Evolutionary conservation across 2,797 vertebrate species (phyloP), one percentile per base, ranked within the genome.

Genomic region (Columba guinea): DNA sequence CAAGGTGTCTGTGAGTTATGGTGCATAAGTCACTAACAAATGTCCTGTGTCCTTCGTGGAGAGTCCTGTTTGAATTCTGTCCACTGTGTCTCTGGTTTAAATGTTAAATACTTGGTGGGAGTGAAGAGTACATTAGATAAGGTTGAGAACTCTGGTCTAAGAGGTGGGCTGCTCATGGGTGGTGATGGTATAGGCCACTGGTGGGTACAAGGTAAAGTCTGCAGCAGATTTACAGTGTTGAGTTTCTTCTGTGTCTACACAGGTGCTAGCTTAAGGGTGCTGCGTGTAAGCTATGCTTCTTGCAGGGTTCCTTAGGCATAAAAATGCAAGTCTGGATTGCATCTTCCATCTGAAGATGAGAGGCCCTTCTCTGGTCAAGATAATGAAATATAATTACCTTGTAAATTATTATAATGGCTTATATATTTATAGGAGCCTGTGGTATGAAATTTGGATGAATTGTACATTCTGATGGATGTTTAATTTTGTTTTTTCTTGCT

Each of bases 341-440:
- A 28, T 95, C 90, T 95, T 90, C 78, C 34, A 15, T 92, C 62
- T 91, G 87, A 94, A 91, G 70, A 95, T 88, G 63, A 90, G 87
- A 92, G 68, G 83, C 89, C 70, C 44, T 90, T 41, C 52, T 73
- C n/a, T 34, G 89, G 93, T 96, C 95, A 95, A 87, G 87, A 93
- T 95, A 97, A 94, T 92, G 81, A 94, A 95, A 96, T 93, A 75
- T 48, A 94, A 97, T 97, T 96, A 94, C 88, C 65, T 95, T 95
- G 53, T 94, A 84, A 62, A 70, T 95, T 96, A 92, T 91, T 90
- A 93, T 94, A 94, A 95, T 96, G 96, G 96, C 87, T 97, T 90
- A 92, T 91, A 71, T 96, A 93, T 93, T 95, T 96, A 76, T 93
- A 91, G 89, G 88, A 94, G 87, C 71, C 85, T 86, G 82, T 95